Percentiles rank a stretch among this genome's conserved stretches.
These are phyloP conservation scores for Grammomys dolichurus DNA, from an alignment of 2,113 vertebrate genomes.

Conservation along the genomic window DNA sequence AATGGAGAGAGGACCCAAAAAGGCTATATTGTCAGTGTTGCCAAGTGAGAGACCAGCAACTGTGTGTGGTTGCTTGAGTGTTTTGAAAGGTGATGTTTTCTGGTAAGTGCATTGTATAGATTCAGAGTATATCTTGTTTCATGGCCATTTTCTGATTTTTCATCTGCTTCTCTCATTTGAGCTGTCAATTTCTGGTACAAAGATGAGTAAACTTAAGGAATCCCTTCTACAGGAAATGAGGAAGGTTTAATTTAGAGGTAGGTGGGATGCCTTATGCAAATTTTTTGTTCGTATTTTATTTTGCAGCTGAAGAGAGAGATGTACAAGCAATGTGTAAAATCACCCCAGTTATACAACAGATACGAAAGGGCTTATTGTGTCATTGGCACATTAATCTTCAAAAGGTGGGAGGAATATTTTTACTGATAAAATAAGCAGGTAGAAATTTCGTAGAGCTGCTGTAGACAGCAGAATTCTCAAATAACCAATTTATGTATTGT, in stretches of 20 bases:
- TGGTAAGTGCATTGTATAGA: not conserved
- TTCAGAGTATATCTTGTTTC: not conserved
- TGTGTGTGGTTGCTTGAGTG: not conserved
- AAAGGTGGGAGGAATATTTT: constrained; percentile 16
- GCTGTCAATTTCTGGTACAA: constrained; percentile 22
- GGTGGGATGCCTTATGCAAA: not conserved
- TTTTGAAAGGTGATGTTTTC: not conserved
- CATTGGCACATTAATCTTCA: constrained; percentile 35
- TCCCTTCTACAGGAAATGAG: constrained; percentile 33
- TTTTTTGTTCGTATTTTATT: not conserved
- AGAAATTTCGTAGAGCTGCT: constrained; percentile 7
- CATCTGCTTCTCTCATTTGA: not conserved
- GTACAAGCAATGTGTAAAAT: constrained; percentile 44
- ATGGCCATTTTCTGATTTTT: not conserved
- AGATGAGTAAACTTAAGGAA: constrained; percentile 8
- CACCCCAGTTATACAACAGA: not conserved
- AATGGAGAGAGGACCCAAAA: not conserved
- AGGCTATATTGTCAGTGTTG: not conserved
- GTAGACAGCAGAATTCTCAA: constrained; percentile 44
- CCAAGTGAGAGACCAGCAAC: not conserved
- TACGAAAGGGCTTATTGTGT: constrained; percentile 40
- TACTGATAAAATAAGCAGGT: constrained; percentile 17
- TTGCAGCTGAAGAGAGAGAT: not conserved
- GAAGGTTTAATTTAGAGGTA: not conserved
- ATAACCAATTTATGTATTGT: constrained; percentile 37